Base-by-base conservation (phyloP, 2,888 invertebrate genomes). In the Pseudococcus viburni region DNA sequence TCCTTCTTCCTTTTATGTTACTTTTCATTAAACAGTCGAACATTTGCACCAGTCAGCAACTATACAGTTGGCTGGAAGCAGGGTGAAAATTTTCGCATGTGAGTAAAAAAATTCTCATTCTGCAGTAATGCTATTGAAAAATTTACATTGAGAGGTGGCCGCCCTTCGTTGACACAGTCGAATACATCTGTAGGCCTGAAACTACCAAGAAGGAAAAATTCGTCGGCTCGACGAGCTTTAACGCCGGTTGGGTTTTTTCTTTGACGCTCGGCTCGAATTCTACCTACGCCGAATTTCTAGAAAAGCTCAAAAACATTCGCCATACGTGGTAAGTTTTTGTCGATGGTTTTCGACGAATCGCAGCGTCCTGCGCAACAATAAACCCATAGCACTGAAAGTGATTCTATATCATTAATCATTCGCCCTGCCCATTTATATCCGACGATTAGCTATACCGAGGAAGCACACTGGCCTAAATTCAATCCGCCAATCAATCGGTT, bases 11-110 rank as follows among this genome's bases (percentile, higher is more conserved):
- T 77, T 77, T 42, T 77, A 42, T 77, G 77, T 77, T 77, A 77
- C 77, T 77, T 77, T 77, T 77, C 77, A 77, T 77, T 77, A 77
- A 77, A 77, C 77, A 77, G 77, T 77, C 77, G 77, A 77, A 77
- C 77, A 77, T 77, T 77, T 42, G 77, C 77, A 77, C 77, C 15
- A 77, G 77, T 77, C 77, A 77, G 77, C 77, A 42, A 77, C 15
- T 77, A 33, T 51, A 59, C 64, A 64, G 22, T 17, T n/a, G 8
- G 39, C 39, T 77, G 77, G 77, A 77, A 77, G 15, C 39, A n/a
- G 6, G 19, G 12, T 22, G 22, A 64, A 19, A 22, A 64, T 6
- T 55, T 42, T 42, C 42, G 42, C 42, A 42, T 55, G 55, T 51
- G 22, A 19, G 22, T 19, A 22, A 64, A 64, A 59, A 59, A 64